These are phyloP conservation scores for Phytoseiulus persimilis DNA, from an alignment of 2,888 invertebrate species.

Conservation along the genomic window DNA sequence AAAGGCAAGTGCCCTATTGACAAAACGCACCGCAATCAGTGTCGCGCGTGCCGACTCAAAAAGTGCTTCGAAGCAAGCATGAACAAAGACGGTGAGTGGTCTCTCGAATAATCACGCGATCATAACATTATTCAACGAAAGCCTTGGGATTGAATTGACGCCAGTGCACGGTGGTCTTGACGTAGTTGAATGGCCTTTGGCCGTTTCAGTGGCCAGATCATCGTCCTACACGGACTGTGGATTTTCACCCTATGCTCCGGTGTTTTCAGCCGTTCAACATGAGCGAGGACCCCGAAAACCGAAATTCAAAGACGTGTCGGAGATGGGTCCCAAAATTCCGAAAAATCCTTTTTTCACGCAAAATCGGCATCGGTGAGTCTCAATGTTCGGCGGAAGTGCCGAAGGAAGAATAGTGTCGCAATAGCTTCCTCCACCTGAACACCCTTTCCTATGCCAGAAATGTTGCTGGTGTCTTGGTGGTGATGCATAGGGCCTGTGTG, in stretches of 20 bases:
- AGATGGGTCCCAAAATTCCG: slow-evolving; percentile 25
- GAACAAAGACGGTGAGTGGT: slow-evolving; percentile 88
- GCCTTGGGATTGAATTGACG: not conserved
- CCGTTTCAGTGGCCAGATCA: not conserved
- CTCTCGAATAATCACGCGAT: not conserved
- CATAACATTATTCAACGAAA: not conserved
- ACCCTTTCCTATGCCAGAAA: no score
- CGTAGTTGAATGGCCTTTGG: not conserved
- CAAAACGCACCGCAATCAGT: slow-evolving; percentile 93
- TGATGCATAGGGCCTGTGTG: no score
- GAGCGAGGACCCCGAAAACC: slow-evolving; percentile 91
- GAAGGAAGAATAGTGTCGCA: no score
- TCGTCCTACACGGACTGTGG: not conserved
- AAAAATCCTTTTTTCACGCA: slow-evolving; percentile 13
- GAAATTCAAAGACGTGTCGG: slow-evolving; percentile 58
- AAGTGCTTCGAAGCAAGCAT: slow-evolving; percentile 93
- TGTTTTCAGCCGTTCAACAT: slow-evolving; percentile 78
- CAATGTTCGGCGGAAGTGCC: no score
- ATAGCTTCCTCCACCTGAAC: no score
- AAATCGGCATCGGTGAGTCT: slow-evolving; percentile 27
- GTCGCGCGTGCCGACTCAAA: slow-evolving; percentile 82
- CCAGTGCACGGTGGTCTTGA: not conserved
- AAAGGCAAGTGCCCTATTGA: slow-evolving; percentile 91
- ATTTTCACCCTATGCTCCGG: not conserved
- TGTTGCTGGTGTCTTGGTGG: no score